Conservation (phyloP, 2,888 invertebrate species). For the Cloeon dipterum region DNA sequence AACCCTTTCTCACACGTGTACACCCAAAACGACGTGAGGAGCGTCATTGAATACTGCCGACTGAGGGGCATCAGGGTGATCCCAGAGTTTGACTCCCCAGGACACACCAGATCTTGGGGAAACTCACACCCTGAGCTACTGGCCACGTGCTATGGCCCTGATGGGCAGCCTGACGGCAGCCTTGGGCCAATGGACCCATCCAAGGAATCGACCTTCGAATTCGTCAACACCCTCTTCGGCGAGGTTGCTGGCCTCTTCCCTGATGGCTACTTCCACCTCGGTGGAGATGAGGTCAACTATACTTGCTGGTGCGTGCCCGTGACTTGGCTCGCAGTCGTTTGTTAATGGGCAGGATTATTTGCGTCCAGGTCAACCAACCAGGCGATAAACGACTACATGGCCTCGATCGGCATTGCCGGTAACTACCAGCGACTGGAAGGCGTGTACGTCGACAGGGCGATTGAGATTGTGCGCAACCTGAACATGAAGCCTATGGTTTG, state of each 20-base stretch:
- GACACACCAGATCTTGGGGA: conserved; percentile 77
- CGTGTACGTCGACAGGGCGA: conserved; percentile 37
- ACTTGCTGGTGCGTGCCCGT: conserved; percentile 61
- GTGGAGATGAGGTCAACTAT: conserved; percentile 77
- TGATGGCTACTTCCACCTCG: conserved; percentile 69
- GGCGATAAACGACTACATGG: conserved; percentile 35
- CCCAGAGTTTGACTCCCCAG: conserved; percentile 78
- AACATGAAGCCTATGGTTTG: conserved; percentile 36
- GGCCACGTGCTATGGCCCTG: conserved; percentile 39
- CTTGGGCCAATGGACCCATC: conserved; percentile 66
- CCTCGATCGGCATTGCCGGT: conserved; percentile 23
- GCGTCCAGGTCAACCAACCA: conserved; percentile 35
- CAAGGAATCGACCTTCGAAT: conserved; percentile 33
- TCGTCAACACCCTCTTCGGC: conserved; percentile 38
- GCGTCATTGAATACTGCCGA: conserved; percentile 53
- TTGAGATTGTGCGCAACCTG: conserved; percentile 25
- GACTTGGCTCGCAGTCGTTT: no score
- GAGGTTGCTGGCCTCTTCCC: conserved; percentile 51
- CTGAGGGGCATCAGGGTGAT: conserved; percentile 66
- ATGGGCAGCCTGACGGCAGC: conserved; percentile 25
- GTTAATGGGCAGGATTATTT: conserved; percentile 1
- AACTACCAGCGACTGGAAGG: conserved; percentile 35
- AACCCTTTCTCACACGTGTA: conserved; percentile 35
- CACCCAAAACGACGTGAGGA: conserved; percentile 32
- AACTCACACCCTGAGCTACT: conserved; percentile 44